Base-by-base conservation (phyloP, 2,888 invertebrate species). In the Tachina fera region DNA sequence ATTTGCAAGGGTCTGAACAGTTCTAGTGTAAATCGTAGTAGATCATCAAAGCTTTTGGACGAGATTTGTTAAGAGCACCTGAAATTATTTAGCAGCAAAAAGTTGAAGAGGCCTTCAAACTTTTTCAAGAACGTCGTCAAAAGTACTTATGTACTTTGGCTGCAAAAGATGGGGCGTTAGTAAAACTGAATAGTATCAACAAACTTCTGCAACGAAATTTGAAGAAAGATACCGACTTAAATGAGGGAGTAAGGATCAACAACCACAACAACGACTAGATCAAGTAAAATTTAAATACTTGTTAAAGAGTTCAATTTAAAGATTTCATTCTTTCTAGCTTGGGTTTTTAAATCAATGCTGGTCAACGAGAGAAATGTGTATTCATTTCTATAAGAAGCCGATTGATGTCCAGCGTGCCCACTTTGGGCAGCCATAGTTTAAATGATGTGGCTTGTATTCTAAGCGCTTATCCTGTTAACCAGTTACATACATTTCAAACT, bases 241-340 rank as follows among this genome's bases (percentile, higher is more conserved):
- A 98, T 88, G 98, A 98, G 89, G 97, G 0, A 98, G 99, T 83
- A 98, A 99, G 96, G 99, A 99, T 92, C 97, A 98, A 90, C 31
- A 31, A 31, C 31, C n/a, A n/a, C n/a, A 31, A 31, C 31, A 31
- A 31, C 96, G 96, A 88, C 95, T 99, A 16, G 97, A 98, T 89
- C 98, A 98, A 94, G 96, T 96, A 41, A 58, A 63, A 16, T 45
- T 22, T 16, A 8, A 41, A 65, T n/a, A 58, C 13, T 31, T 31
- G 31, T 31, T 31, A 31, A 31, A 31, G 5, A 31, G 6, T 51
- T 11, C 19, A 39, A 13, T 39, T 16, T 5, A 19, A 10, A 47
- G 3, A 61, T 53, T 60, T 47, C 6, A 56, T 19, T 53, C 47
- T 47, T 41, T 68, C 77, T 90, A 39, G 88, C 31, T 31, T 31